These are phyloP conservation scores for Muntiacus reevesi DNA, from an alignment of 2,113 vertebrate species.

Conservation along the genomic window DNA sequence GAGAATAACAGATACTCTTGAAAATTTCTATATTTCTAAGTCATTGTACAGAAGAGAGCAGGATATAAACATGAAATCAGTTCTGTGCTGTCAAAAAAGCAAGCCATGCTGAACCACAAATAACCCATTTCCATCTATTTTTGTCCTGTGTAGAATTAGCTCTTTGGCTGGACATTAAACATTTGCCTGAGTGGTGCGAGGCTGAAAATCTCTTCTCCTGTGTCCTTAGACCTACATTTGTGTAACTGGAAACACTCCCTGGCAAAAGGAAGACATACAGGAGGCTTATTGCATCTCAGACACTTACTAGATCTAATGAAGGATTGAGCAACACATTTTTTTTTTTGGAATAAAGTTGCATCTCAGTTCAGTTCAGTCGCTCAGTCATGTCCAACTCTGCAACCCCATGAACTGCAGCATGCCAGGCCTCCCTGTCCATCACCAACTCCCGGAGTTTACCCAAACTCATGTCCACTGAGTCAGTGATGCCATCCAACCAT, in stretches of 20 bases:
- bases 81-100: slow-evolving; percentile 14
- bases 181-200: background rate
- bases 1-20: slow-evolving; percentile 19
- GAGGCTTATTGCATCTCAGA: background rate
- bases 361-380: background rate
- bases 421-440: background rate
- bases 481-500: background rate
- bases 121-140: slow-evolving; percentile 42
- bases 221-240: background rate
- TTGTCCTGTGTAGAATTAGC: slow-evolving; percentile 17
- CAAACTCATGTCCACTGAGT: background rate
- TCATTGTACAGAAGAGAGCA: slow-evolving; percentile 19
- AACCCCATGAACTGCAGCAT: fast-evolving
- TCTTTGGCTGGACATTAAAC: slow-evolving; percentile 28
- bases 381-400: background rate
- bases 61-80: slow-evolving; percentile 47
- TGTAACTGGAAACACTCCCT: background rate
- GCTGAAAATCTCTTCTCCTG: background rate
- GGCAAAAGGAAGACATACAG: background rate
- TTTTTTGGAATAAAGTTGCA: background rate
- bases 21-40: slow-evolving; percentile 36
- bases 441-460: background rate
- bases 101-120: slow-evolving; percentile 35
- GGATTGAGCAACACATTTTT: background rate
- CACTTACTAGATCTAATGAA: background rate